Evolutionary conservation across 1,140 invertebrate species (phyloP).

Genomic region (Drosophila willistoni): DNA sequence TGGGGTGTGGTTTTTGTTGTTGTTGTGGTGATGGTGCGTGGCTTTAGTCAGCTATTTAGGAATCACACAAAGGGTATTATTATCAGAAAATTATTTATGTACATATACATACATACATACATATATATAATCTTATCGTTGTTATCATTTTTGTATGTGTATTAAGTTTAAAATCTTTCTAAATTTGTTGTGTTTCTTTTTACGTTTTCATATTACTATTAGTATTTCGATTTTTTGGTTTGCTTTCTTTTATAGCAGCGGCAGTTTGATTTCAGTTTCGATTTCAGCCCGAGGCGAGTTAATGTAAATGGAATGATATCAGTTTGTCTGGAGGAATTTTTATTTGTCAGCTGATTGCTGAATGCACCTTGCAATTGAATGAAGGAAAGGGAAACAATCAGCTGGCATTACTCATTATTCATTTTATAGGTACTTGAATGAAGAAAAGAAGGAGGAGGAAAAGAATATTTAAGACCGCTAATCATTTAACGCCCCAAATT

Average conservation of each 20-base stretch:
- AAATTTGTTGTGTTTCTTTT: neutral
- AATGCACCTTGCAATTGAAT: too few species aligned
- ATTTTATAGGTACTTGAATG: neutral
- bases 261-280: neutral
- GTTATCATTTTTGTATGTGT: conserved; percentile 3
- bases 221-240: conserved; percentile 2
- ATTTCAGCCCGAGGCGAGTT: neutral
- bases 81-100: conserved; percentile 12
- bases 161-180: conserved; percentile 7
- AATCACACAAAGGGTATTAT: conserved; percentile 16
- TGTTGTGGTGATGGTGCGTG: conserved; percentile 11
- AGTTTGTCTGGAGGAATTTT: neutral
- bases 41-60: conserved; percentile 19
- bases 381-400: neutral
- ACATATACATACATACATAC: too few species aligned
- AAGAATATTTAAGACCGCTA: conserved; percentile 12
- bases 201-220: conserved; percentile 19
- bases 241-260: too few species aligned
- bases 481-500: conserved; percentile 19
- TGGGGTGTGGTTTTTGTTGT: neutral
- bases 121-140: conserved; percentile 14
- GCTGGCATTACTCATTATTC: neutral
- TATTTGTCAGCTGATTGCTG: too few species aligned
- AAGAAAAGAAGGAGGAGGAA: too few species aligned
- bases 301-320: conserved; percentile 6